A percentile compares a stretch with the other conserved stretches of the same genome.
Conservation (phyloP, 2,888 invertebrate genomes). For the Phyllotreta striolata region DNA sequence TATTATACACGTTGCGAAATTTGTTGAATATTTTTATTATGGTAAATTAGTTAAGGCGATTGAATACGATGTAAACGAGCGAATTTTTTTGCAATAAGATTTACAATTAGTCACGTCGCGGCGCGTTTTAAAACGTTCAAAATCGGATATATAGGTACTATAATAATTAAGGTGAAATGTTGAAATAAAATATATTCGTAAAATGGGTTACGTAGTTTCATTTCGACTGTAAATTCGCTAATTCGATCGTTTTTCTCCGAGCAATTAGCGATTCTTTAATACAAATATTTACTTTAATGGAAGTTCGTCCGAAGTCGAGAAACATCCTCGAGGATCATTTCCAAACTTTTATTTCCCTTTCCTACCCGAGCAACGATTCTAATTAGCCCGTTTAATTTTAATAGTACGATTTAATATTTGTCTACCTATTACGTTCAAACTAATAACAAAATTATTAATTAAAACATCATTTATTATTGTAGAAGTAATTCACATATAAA, state of each 20-base stretch:
- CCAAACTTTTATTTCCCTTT: not conserved
- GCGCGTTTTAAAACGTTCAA: constrained; percentile 29
- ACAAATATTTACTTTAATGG: not conserved
- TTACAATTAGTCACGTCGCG: constrained; percentile 20
- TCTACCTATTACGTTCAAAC: not conserved
- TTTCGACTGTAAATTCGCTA: not conserved
- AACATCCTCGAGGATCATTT: not conserved
- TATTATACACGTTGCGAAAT: constrained; percentile 2
- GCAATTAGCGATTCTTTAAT: not conserved
- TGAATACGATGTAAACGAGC: not conserved
- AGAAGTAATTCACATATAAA: too few species aligned
- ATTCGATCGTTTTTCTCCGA: not conserved
- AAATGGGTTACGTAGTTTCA: not conserved
- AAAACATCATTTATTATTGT: too few species aligned
- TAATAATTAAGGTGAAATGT: constrained; percentile 20
- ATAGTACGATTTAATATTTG: not conserved
- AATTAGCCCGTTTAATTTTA: too few species aligned
- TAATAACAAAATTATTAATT: too few species aligned
- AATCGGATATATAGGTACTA: constrained; percentile 13
- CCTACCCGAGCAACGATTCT: too few species aligned
- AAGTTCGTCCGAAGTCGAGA: not conserved
- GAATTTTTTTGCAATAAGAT: constrained; percentile 33
- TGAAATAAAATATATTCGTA: constrained; percentile 30
- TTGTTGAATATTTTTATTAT: constrained; percentile 1
- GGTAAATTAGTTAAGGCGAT: constrained; percentile 11